A percentile compares a stretch with the other conserved stretches of the same genome.
These are phyloP conservation scores for Brienomyrus brachyistius DNA, from an alignment of 2,113 vertebrate species.

Conservation along the genomic window DNA sequence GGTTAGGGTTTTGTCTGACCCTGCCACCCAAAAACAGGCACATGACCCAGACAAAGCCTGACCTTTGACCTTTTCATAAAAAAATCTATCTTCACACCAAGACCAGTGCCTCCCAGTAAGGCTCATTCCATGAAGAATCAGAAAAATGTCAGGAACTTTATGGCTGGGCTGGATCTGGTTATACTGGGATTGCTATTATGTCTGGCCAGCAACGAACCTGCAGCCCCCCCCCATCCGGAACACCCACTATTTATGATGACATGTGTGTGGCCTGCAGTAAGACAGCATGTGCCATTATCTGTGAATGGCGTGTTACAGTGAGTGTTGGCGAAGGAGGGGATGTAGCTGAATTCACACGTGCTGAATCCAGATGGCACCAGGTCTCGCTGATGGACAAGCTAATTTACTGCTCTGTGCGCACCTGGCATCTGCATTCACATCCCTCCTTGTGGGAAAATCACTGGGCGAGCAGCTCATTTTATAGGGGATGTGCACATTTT, in stretches of 20 bases:
- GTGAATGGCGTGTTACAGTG: neutral
- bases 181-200: neutral
- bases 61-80: neutral
- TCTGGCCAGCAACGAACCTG: neutral
- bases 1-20: neutral
- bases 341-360: neutral
- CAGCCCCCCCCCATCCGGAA: neutral
- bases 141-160: neutral
- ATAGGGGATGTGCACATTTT: neutral
- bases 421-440: neutral
- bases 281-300: neutral
- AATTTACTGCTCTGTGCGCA: neutral
- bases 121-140: neutral
- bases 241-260: neutral
- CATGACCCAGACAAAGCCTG: neutral
- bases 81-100: neutral
- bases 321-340: neutral
- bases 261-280: neutral
- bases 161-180: neutral
- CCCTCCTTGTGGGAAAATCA: neutral
- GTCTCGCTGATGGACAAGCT: neutral
- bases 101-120: neutral
- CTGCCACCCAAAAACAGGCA: neutral
- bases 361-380: neutral
- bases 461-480: neutral